phyloP scores from a whole-genome alignment of 2,113 vertebrate genomes.

The Corythornis vintsioides region DNA sequence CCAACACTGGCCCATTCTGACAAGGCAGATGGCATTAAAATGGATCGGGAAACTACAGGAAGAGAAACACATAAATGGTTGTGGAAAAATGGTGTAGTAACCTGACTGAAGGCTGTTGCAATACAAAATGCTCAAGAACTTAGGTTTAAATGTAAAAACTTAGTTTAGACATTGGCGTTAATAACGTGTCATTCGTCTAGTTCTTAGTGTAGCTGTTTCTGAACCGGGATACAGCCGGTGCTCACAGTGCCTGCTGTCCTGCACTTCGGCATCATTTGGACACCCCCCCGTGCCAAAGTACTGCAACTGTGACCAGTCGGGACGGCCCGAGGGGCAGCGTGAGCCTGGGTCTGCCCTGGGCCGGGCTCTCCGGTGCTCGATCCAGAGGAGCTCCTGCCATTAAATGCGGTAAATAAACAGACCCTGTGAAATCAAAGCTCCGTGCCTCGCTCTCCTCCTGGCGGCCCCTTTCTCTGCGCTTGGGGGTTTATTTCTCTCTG shows the following conservation, averaged over 20 bases:
- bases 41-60: neutral
- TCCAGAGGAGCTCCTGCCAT: accelerated
- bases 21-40: neutral
- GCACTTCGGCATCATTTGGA: neutral
- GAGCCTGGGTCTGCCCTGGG: accelerated
- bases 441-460: accelerated
- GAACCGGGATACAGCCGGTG: neutral
- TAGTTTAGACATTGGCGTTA: neutral
- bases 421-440: accelerated
- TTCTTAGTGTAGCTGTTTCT: neutral
- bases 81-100: neutral
- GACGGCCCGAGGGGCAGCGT: neutral
- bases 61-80: neutral
- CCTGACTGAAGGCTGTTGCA: neutral
- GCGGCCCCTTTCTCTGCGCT: neutral
- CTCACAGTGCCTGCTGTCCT: constrained; percentile 28
- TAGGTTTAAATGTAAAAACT: neutral
- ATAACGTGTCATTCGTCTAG: neutral
- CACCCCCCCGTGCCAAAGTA: constrained; percentile 20
- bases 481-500: too few relatives aligned
- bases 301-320: constrained; percentile 3
- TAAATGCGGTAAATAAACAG: accelerated
- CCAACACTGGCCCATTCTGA: neutral
- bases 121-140: neutral
- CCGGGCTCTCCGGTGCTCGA: neutral